phyloP scores from a whole-genome alignment of 2,113 vertebrate genomes.

The Hipposideros armiger region DNA sequence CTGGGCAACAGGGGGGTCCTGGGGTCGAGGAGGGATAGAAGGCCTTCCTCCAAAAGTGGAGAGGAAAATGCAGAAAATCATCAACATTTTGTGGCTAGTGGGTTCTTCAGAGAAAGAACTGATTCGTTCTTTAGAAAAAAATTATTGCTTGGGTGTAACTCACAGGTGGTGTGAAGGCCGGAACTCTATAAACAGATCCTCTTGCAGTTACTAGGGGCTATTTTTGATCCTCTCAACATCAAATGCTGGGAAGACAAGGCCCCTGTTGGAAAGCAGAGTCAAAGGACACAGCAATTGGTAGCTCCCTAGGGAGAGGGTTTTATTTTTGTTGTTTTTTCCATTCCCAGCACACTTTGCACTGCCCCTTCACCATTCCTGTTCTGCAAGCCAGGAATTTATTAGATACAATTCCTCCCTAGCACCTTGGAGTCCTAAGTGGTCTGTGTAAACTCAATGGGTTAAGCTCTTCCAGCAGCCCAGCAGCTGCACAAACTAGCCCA shows the following conservation, averaged over 20 bases:
- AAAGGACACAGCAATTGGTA: conserved; percentile 63
- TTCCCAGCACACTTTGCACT: not conserved
- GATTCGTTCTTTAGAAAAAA: conserved; percentile 39
- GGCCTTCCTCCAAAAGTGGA: not conserved
- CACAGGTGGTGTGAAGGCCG: conserved; percentile 80
- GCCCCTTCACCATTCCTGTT: not conserved
- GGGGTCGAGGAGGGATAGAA: not conserved
- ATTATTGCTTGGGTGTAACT: conserved; percentile 62
- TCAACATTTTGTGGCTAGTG: not conserved
- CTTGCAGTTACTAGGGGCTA: conserved; percentile 73
- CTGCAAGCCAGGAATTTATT: not conserved
- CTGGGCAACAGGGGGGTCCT: not conserved
- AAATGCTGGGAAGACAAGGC: conserved; percentile 57
- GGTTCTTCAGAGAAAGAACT: conserved; percentile 28
- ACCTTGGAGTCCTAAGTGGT: not conserved
- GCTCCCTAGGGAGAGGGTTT: conserved; percentile 55
- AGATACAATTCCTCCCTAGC: not conserved
- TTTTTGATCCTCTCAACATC: conserved; percentile 74
- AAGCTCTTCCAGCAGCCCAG: not conserved
- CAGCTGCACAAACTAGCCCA: not conserved
- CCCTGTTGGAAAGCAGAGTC: conserved; percentile 68
- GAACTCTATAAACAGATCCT: conserved; percentile 81
- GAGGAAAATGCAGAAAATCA: not conserved
- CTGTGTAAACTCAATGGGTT: not conserved
- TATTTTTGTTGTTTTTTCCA: not conserved